Evolutionary conservation across 2,888 invertebrate species (phyloP), one percentile per base, ranked within the genome.

Genomic region (Amblyjoppa fuscipennis): DNA sequence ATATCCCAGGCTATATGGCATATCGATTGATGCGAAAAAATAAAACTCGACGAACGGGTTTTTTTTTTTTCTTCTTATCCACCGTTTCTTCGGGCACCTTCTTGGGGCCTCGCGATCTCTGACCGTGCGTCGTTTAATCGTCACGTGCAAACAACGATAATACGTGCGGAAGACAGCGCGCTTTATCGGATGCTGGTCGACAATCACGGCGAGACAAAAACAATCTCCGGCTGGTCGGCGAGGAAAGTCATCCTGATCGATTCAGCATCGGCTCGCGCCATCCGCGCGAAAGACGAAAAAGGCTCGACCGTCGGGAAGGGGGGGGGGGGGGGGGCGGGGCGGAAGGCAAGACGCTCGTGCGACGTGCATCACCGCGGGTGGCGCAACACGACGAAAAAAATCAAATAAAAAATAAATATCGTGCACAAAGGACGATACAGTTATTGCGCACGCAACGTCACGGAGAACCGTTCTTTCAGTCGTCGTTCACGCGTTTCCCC

Each of bases 401-500:
- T 64, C 20, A 20, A 20, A 20, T 20, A 20, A 20, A 20, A 16
- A 13, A 45, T 16, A 16, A 45, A 45, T 45, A 16, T 20, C 45
- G 45, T 16, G 45, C 4, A 20, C 31, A 34, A 34, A 28, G 38
- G 38, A 75, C 41, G 75, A 28, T 38, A 45, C 41, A 34, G 34
- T 76, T 70, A 61, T 61, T 61, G 85, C 83, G 80, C 82, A 76
- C 71, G 83, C 71, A 80, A 59, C 59, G 59, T n/a, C 59, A 75
- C 74, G 56, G 69, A 75, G 49, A 49, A 59, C 79, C 5, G 11
- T 41, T 78, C 64, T 71, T 51, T 74, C 45, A 85, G 85, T 79
- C 76, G 75, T 79, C 85, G 82, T 80, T 83, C 80, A 85, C 73
- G 80, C 85, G 71, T 83, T 80, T 73, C 83, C 73, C 85, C 76